Conservation (phyloP, 2,113 vertebrate genomes). For the Pelusios castaneus region DNA sequence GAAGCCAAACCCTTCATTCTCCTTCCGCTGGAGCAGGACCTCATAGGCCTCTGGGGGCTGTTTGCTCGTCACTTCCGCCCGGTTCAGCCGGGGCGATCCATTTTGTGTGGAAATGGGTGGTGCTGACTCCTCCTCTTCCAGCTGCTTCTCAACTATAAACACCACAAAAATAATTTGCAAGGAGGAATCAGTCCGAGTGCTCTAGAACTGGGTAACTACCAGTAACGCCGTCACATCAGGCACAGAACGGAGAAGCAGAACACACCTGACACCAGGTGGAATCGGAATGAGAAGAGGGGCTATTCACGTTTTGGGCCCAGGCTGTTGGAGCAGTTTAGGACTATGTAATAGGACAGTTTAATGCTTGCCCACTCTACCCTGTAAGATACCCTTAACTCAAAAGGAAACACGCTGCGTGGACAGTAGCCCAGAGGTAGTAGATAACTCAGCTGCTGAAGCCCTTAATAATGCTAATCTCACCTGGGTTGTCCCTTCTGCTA, state of each 20-base stretch:
- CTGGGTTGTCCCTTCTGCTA: neutral
- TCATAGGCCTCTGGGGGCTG: constrained; percentile 83
- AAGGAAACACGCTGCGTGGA: neutral
- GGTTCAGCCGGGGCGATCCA: constrained; percentile 80
- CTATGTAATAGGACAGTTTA: neutral
- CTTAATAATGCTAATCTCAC: neutral
- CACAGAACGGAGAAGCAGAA: neutral
- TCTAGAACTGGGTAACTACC: neutral
- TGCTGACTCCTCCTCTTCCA: constrained; percentile 67
- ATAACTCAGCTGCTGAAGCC: fast-evolving
- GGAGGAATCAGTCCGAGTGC: neutral
- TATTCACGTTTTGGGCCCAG: neutral
- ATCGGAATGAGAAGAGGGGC: neutral
- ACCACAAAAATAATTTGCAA: neutral
- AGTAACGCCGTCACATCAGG: neutral
- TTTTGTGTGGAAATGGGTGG: constrained; percentile 64
- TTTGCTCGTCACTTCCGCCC: constrained; percentile 62
- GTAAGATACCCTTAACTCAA: neutral
- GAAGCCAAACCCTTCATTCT: constrained; percentile 96
- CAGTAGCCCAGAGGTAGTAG: neutral
- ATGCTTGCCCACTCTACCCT: neutral
- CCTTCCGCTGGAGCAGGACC: constrained; percentile 89
- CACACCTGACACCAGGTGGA: fast-evolving
- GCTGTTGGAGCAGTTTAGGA: neutral
- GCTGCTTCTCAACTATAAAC: constrained; percentile 74